Evolutionary conservation across 2,888 invertebrate genomes (phyloP), one percentile per base, ranked within the genome.

Genomic region (Calliphora vomitoria): DNA sequence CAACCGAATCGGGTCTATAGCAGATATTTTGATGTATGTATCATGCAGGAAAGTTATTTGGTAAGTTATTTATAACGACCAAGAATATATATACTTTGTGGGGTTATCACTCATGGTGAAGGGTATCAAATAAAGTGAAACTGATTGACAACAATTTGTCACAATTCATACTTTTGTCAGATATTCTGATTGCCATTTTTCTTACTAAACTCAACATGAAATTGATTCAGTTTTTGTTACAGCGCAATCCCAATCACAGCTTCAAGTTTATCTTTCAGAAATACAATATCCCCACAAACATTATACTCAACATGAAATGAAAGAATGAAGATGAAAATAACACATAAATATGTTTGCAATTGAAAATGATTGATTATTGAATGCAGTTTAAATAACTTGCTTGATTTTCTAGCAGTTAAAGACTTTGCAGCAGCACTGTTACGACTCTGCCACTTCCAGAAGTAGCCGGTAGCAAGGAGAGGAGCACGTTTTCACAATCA

Each of bases 321-420:
- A 5, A 15, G 41, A 18, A 50, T 25, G 25, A 25, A 1, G 25
- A 15, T 3, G 10, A 13, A 47, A 47, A 8, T 3, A 74, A 41
- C 74, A 25, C 25, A 74, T 44, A 50, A 47, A 35, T 53, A 69
- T 85, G 55, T 47, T 69, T 85, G 55, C 81, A 58, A 81, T 76
- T 72, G 71, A 47, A 85, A 38, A 76, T 82, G 76, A 82, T 82
- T 78, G 82, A 78, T 82, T 82, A 71, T 85, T 76, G 35, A 66
- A 75, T 74, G 15, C 35, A 58, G 25, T 25, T 44, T 66, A 66
- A 74, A 58, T 66, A 55, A 81, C n/a, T 25, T 25, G 2, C 25
- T 25, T 25, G 25, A 25, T 25, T 25, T 82, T 31, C 41, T n/a
- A 13, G 4, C n/a, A n/a, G n/a, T n/a, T n/a, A n/a, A n/a, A n/a